Conservation (phyloP, 2,888 invertebrate genomes). For the Abrostola tripartita region DNA sequence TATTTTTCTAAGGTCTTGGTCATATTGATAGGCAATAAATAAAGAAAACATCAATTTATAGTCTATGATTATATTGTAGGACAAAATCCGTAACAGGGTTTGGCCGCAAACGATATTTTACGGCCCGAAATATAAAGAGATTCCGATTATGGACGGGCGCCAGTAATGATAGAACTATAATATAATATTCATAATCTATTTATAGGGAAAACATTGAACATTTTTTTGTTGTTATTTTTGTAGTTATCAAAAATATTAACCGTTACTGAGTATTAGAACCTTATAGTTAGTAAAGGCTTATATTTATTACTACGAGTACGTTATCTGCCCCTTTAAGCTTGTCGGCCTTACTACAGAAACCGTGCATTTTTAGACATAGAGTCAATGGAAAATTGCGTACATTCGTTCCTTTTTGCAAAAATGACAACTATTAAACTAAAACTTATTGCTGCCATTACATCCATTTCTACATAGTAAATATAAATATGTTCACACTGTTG, state of each 20-base stretch:
- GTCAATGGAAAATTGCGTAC: too few relatives aligned
- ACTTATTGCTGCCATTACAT: too few relatives aligned
- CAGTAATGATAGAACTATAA: conserved; percentile 38
- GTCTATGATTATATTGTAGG: conserved; percentile 15
- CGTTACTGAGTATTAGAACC: not conserved
- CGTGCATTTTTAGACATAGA: too few relatives aligned
- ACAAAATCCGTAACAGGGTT: conserved; percentile 28
- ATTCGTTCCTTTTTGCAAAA: too few relatives aligned
- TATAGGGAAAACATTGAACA: conserved; percentile 14
- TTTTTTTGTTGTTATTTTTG: not conserved
- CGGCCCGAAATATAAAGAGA: conserved; percentile 19
- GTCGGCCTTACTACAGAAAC: too few relatives aligned
- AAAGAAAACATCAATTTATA: conserved; percentile 12
- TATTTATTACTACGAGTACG: too few relatives aligned
- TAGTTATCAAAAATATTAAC: conserved; percentile 3
- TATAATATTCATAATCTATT: conserved; percentile 45
- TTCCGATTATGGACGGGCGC: conserved; percentile 22
- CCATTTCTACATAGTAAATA: too few relatives aligned
- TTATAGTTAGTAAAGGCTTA: too few relatives aligned
- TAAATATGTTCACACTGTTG: not conserved
- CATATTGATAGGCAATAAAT: too few relatives aligned
- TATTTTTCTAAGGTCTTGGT: too few relatives aligned
- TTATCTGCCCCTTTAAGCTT: too few relatives aligned
- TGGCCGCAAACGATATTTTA: conserved; percentile 21
- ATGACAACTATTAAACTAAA: too few relatives aligned